Evolutionary conservation across 35 echinoderm and acorn worm species (phyloP).

Genomic region (Lytechinus variegatus): DNA sequence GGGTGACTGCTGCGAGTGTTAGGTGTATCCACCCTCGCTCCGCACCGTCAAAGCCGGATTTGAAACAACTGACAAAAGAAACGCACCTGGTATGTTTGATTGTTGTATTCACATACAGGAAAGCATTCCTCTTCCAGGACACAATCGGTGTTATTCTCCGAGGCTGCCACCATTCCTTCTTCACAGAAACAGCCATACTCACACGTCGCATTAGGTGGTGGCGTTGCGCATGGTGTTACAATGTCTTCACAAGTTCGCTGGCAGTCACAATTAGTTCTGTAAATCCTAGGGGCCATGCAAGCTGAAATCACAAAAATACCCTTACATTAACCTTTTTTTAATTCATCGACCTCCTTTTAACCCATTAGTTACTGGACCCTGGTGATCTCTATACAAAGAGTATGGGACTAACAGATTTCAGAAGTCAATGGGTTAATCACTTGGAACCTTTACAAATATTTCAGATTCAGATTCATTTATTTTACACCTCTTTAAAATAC

Average conservation of each 20-base stretch:
- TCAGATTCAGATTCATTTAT: too few relatives aligned
- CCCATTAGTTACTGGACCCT: too few relatives aligned
- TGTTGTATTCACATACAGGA: slow-evolving; percentile 27
- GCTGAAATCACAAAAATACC: not conserved
- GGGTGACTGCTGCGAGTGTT: too few relatives aligned
- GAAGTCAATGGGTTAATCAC: too few relatives aligned
- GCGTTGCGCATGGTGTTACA: not conserved
- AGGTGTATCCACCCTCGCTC: too few relatives aligned
- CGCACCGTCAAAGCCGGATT: too few relatives aligned
- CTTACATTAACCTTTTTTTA: not conserved
- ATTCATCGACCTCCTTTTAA: too few relatives aligned
- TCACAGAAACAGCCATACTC: slow-evolving; percentile 57
- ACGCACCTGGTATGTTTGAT: not conserved
- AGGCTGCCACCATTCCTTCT: slow-evolving; percentile 48
- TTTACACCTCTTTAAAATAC: too few relatives aligned
- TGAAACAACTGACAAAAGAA: too few relatives aligned
- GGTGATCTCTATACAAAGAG: too few relatives aligned
- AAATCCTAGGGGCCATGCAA: slow-evolving; percentile 54
- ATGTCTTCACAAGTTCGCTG: slow-evolving; percentile 56
- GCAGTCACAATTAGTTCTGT: slow-evolving; percentile 59
- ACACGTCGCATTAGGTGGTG: not conserved
- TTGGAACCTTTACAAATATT: too few relatives aligned
- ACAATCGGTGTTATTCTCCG: not conserved
- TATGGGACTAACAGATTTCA: too few relatives aligned
- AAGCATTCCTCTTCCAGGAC: slow-evolving; percentile 48